These are phyloP conservation scores for Pocillopora grandis DNA, from an alignment of 92 coral and sea anemone species.

Conservation along the genomic window DNA sequence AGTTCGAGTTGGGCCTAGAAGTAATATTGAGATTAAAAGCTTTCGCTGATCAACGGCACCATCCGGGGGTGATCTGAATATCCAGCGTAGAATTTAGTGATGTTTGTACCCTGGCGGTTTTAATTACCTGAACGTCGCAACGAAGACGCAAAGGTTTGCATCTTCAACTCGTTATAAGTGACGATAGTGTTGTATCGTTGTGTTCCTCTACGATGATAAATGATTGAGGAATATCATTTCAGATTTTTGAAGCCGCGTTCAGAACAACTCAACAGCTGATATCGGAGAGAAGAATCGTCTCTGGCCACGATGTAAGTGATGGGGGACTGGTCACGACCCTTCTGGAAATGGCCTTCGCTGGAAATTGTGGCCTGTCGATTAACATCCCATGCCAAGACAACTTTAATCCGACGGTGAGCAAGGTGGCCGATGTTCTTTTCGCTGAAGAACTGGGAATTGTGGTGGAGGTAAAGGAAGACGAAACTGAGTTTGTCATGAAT, in stretches of 20 bases:
- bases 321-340: conserved; percentile 89
- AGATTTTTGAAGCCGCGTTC: conserved; percentile 78
- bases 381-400: conserved; percentile 52
- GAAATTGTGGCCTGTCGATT: conserved; percentile 82
- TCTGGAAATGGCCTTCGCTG: conserved; percentile 97
- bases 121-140: no score
- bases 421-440: conserved; percentile 69
- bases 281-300: conserved; percentile 60
- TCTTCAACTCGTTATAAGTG: no score
- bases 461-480: conserved; percentile 70
- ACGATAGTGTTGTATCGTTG: background rate
- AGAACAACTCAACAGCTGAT: conserved; percentile 82
- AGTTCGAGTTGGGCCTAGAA: no score
- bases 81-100: no score
- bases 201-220: background rate
- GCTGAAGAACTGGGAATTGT: conserved; percentile 95
- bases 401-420: conserved; percentile 40
- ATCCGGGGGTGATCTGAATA: no score
- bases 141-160: no score
- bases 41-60: no score
- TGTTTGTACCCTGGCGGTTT: no score
- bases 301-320: conserved; percentile 98
- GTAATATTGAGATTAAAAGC: no score
- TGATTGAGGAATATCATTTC: background rate
- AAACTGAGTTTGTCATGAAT: conserved; percentile 64